Base-by-base conservation (phyloP, 1,140 invertebrate species). In the Drosophila kikkawai region DNA sequence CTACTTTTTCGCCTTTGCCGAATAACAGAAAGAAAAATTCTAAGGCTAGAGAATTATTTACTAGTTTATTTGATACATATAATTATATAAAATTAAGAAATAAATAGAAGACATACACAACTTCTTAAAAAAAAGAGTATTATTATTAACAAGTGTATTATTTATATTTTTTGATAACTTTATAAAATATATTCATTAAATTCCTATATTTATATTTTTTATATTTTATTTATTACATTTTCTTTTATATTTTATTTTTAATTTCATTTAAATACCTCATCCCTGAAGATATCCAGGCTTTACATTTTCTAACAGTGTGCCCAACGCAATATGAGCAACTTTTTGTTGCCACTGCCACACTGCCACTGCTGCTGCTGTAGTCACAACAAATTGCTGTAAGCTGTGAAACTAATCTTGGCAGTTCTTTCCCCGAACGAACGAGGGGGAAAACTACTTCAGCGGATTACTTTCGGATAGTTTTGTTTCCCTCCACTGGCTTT, bases 381-480 rank as follows among this genome's bases (percentile, higher is more conserved):
- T 88, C 69, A 55, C 84, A 90, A 88, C 84, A 88, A 88, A 88
- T 88, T 90, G 84, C 85, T 81, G 85, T 88, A 88, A 88, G 84
- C 80, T 79, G 84, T 84, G 85, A 88, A 88, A 90, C 84, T 90
- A 90, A 88, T 88, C 84, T 83, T 70, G 65, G 69, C 75, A 82
- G 69, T 82, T 83, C 80, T 55, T 51, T 47, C 36, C 44, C 19
- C 4, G 50, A 51, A 34, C 29, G 29, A 51, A 51, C 47, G 50
- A 36, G 22, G 17, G 57, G 47, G 37, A 57, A 73, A 90, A 88
- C 85, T 88, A 88, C 84, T 88, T 90, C 87, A 58, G 69, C 85
- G 80, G 81, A 88, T 88, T 88, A 84, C 77, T 88, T 88, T 84
- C 56, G 77, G 74, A 90, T 84, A 84, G 73, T 79, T 79, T 80